phyloP scores from a whole-genome alignment of 2,113 vertebrate species.

The Axis porcinus region DNA sequence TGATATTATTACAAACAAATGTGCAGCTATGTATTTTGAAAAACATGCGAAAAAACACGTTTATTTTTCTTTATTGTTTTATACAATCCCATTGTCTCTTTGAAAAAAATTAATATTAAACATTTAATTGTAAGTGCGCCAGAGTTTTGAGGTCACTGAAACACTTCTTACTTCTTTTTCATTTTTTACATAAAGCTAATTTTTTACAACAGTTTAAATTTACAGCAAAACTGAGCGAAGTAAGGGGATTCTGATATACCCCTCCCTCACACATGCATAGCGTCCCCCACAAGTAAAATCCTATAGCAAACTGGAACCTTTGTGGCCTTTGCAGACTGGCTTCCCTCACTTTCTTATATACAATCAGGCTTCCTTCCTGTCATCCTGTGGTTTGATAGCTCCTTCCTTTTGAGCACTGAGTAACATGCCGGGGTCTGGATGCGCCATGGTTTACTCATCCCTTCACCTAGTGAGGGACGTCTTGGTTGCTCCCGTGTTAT shows the following conservation, averaged over 20 bases:
- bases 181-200: background rate
- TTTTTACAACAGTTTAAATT: background rate
- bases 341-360: background rate
- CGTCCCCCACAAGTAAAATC: background rate
- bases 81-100: background rate
- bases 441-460: background rate
- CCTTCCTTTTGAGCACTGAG: background rate
- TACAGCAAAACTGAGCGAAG: background rate
- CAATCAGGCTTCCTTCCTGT: background rate
- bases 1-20: background rate
- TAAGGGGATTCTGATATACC: background rate
- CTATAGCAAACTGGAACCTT: background rate
- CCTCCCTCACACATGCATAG: background rate
- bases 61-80: background rate
- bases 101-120: background rate
- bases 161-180: background rate
- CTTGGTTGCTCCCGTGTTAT: background rate
- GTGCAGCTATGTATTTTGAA: background rate
- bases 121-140: background rate
- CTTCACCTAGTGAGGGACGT: background rate
- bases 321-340: background rate
- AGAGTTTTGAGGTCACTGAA: background rate
- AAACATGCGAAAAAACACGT: background rate
- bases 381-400: background rate
- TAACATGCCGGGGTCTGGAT: accelerated